Evolutionary conservation across 1,140 invertebrate genomes (phyloP).

Genomic region (Mycetomoellerius zeteki): DNA sequence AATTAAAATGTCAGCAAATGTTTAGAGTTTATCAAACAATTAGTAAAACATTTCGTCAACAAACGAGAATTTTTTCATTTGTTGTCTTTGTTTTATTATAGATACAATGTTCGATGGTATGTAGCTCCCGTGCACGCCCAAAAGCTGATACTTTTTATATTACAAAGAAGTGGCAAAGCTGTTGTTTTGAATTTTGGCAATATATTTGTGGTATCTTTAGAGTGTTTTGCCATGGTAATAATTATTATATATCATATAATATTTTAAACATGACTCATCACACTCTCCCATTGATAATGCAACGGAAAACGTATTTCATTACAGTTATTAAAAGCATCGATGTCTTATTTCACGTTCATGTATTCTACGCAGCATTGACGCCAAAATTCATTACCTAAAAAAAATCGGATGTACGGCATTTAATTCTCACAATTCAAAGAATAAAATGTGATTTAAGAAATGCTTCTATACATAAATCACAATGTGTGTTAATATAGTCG

Average conservation of each 20-base stretch:
- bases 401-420: background rate
- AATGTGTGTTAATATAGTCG: no score
- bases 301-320: background rate
- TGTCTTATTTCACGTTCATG: conserved; percentile 28
- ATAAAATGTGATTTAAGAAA: background rate
- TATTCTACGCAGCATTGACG: background rate
- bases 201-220: conserved; percentile 1
- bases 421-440: background rate
- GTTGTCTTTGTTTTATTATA: background rate
- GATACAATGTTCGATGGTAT: conserved; percentile 11
- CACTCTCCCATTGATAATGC: background rate
- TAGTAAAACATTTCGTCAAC: background rate
- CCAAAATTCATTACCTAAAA: background rate
- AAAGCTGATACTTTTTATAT: conserved; percentile 13
- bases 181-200: background rate
- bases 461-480: no score
- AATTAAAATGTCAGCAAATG: background rate
- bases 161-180: background rate
- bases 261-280: background rate
- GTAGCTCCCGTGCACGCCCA: background rate
- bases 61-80: background rate
- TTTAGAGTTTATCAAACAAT: background rate
- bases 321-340: conserved; percentile 25
- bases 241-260: background rate
- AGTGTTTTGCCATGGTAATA: conserved; percentile 6